Evolutionary conservation across 2,888 invertebrate species (phyloP).

Genomic region (Melanargia galathea): DNA sequence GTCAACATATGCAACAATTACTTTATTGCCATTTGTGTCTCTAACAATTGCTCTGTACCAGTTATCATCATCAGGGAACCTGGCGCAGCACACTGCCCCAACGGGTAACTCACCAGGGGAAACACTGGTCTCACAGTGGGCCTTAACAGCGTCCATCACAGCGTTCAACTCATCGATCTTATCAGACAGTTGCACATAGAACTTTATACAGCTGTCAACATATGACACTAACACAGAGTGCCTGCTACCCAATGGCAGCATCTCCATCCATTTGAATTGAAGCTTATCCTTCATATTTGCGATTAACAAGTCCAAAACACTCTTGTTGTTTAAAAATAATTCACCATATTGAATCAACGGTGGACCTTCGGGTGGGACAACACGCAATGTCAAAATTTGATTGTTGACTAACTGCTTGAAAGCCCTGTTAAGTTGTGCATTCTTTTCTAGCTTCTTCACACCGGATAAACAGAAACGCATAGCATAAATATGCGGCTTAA

Average conservation of each 20-base stretch:
- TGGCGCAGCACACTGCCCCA: slow-evolving; percentile 89
- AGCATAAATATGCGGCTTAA: slow-evolving; percentile 88
- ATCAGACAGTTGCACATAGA: slow-evolving; percentile 87
- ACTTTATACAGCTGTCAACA: slow-evolving; percentile 86
- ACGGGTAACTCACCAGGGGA: slow-evolving; percentile 75
- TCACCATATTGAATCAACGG: slow-evolving; percentile 89
- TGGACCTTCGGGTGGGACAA: slow-evolving; percentile 86
- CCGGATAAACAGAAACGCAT: slow-evolving; percentile 88
- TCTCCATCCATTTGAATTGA: slow-evolving; percentile 67
- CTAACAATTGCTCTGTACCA: slow-evolving; percentile 96
- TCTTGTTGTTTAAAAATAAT: slow-evolving; percentile 83
- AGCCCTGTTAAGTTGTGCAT: slow-evolving; percentile 84
- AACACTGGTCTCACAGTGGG: slow-evolving; percentile 79
- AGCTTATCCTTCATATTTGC: slow-evolving; percentile 68
- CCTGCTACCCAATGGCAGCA: slow-evolving; percentile 60
- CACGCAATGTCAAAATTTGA: slow-evolving; percentile 84
- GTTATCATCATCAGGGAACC: slow-evolving; percentile 89
- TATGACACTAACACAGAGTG: slow-evolving; percentile 84
- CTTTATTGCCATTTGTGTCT: slow-evolving; percentile 81
- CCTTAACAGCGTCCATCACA: slow-evolving; percentile 86
- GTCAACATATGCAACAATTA: slow-evolving; percentile 93
- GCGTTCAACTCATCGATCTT: slow-evolving; percentile 83
- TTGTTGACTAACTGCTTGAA: slow-evolving; percentile 87
- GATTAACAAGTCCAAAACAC: slow-evolving; percentile 82
- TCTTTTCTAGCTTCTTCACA: slow-evolving; percentile 83